phyloP scores from a whole-genome alignment of 2,797 vertebrate genomes.

The Psittacula derbiana region DNA sequence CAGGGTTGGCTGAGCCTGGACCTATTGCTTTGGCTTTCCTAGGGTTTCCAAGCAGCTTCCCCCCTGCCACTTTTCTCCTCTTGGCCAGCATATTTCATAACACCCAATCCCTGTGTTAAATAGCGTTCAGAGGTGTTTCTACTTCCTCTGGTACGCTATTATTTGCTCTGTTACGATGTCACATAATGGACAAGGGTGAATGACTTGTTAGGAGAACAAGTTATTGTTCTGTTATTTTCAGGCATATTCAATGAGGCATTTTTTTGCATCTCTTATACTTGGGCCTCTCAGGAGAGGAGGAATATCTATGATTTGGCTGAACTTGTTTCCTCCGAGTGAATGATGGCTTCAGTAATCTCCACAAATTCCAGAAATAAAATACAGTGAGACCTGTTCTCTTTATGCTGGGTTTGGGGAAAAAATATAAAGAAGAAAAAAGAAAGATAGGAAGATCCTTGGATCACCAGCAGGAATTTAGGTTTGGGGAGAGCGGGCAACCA shows the following conservation, averaged over 20 bases:
- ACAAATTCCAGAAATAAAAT: not conserved
- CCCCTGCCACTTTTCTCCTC: not conserved
- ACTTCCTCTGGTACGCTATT: not conserved
- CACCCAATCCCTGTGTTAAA: not conserved
- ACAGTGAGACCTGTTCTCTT: not conserved
- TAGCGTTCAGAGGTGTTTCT: not conserved
- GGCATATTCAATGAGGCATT: not conserved
- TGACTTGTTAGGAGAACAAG: not conserved
- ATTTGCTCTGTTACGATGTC: not conserved
- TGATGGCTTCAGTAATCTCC: not conserved
- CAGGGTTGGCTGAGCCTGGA: not conserved
- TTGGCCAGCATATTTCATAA: not conserved
- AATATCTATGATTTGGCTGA: not conserved
- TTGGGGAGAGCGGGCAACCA: not conserved
- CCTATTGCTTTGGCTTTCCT: not conserved
- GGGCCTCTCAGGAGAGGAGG: not conserved
- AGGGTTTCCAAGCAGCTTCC: not conserved
- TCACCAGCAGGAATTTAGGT: not conserved
- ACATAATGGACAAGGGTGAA: not conserved
- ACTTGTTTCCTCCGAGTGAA: not conserved
- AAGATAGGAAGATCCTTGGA: not conserved
- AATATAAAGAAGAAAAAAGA: not conserved
- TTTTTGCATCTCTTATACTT: not conserved
- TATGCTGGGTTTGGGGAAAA: accelerated
- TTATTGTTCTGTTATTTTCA: not conserved